Evolutionary conservation across 2,797 vertebrate genomes (phyloP), one percentile per base, ranked within the genome.

Genomic region (Crocodylus rhombifer): DNA sequence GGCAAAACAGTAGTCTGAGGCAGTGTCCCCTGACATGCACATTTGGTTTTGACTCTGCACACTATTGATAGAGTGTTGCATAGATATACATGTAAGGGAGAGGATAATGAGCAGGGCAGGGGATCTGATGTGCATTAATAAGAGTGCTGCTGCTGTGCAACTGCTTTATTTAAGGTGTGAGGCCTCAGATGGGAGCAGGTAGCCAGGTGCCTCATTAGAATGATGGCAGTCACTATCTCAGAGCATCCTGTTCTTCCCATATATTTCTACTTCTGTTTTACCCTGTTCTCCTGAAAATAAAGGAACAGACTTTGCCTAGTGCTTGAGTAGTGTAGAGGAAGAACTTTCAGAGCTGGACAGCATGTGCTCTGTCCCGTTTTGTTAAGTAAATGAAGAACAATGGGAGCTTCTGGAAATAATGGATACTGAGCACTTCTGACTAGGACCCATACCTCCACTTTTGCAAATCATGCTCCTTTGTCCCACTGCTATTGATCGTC

Each of bases 121-220:
- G 90, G 13, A 61, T 60, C 64, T 33, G 17, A 63, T 73, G 57
- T 80, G 85, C 4, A 0, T 65, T 84, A 81, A 17, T 0, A 0
- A 81, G 65, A 30, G 76, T 28, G 87, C 69, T 88, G 64, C 61
- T 4, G 12, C n/a, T 18, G 4, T 25, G 30, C 25, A 3, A 28
- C 87, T 73, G 61, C 60, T 51, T 82, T 1, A 0, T 5, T 76
- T 51, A 56, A 77, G 51, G 10, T 30, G 14, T 64, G 65, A 86
- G 33, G 21, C 60, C 16, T 71, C 1, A 1, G 2, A 7, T 28
- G 62, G 65, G 80, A 71, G 67, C 55, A 16, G n/a, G 61, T 71
- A 87, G 57, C 75, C 0, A 23, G 23, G 20, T 65, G 2, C 81
- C 21, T 90, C 1, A 0, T 86, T 12, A 57, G 60, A 0, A 0